A percentile compares a stretch with the other conserved stretches of the same genome.
Conservation (phyloP, 2,797 vertebrate species). For the Darevskia nairensis region DNA sequence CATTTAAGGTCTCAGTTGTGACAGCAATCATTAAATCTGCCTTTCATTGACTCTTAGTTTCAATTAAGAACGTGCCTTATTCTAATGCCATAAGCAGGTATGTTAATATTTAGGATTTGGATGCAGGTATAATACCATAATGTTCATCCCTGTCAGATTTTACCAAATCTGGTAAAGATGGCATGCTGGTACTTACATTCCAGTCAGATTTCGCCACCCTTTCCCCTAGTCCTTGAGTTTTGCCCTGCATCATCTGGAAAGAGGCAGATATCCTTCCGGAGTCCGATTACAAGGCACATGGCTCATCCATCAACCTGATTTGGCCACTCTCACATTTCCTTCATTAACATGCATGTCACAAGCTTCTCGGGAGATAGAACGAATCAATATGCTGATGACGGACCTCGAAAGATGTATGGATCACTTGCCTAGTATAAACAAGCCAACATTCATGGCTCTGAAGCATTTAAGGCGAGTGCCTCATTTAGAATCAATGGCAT, state of each 20-base stretch:
- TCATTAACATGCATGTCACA: slow-evolving; percentile 13
- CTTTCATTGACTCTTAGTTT: background rate
- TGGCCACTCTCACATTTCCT: background rate
- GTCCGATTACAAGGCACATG: background rate
- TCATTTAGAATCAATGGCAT: slow-evolving; percentile 33
- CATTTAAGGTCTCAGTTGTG: background rate
- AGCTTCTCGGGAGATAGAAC: slow-evolving; percentile 13
- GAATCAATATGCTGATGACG: slow-evolving; percentile 22
- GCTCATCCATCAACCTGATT: background rate
- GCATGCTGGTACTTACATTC: background rate
- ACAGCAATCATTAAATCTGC: background rate
- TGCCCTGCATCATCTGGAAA: background rate
- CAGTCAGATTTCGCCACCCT: background rate
- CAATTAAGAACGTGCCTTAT: too few species aligned
- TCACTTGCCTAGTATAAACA: slow-evolving; percentile 32
- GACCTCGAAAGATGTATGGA: slow-evolving; percentile 17
- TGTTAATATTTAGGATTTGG: background rate
- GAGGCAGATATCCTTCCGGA: background rate
- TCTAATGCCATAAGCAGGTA: background rate
- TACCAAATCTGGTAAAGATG: background rate
- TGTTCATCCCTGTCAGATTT: background rate
- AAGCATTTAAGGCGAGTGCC: slow-evolving; percentile 17
- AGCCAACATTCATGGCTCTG: slow-evolving; percentile 17
- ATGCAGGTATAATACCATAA: background rate
- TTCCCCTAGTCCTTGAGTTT: background rate